Evolutionary conservation across 2,888 invertebrate genomes (phyloP).

Genomic region (Octodonta nipae): DNA sequence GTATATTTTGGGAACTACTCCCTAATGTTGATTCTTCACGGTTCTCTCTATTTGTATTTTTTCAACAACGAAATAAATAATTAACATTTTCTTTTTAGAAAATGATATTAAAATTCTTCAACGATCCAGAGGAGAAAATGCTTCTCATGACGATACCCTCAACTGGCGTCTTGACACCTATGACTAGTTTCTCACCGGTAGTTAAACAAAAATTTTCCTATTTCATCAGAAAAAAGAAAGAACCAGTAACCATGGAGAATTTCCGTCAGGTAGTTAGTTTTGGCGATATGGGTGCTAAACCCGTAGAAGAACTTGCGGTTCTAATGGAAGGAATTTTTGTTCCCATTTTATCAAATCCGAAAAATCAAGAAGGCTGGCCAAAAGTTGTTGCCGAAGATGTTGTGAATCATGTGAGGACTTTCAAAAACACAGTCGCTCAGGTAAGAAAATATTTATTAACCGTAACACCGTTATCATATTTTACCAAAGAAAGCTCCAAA

Average conservation of each 20-base stretch:
- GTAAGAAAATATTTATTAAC: too few species aligned
- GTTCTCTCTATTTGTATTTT: too few species aligned
- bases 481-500: too few species aligned
- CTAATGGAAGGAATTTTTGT: conserved; percentile 60
- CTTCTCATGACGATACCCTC: conserved; percentile 50
- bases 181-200: conserved; percentile 46
- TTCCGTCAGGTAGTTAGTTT: conserved; percentile 41
- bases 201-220: conserved; percentile 58
- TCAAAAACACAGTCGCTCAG: conserved; percentile 59
- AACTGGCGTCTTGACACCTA: conserved; percentile 51
- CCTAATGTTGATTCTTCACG: too few species aligned
- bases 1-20: conserved; percentile 2
- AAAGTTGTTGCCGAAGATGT: conserved; percentile 58
- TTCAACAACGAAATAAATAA: not conserved
- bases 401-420: conserved; percentile 51
- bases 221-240: conserved; percentile 55
- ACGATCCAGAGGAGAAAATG: conserved; percentile 35
- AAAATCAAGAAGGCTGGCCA: conserved; percentile 62
- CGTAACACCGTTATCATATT: too few species aligned
- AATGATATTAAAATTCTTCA: conserved; percentile 41
- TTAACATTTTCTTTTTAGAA: conserved; percentile 34
- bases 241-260: conserved; percentile 49
- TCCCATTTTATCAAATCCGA: conserved; percentile 56
- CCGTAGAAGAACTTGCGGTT: conserved; percentile 44
- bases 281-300: conserved; percentile 60